Conservation (phyloP, 2,113 vertebrate species). For the Euleptes europaea region DNA sequence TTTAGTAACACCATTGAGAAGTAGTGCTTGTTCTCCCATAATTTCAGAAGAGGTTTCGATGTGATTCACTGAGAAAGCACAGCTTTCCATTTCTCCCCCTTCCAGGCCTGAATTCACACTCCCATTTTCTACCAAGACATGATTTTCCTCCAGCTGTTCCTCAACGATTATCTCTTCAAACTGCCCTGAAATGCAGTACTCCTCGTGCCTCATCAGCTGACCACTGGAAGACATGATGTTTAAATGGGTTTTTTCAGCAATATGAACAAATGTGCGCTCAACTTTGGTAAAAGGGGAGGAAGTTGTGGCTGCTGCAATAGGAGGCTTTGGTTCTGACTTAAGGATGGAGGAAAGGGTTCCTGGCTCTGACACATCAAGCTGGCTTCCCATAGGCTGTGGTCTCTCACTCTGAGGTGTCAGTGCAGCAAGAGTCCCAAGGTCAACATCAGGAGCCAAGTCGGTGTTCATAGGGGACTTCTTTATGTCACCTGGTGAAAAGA, state of each 20-base stretch:
- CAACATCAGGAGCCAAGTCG: constrained; percentile 80
- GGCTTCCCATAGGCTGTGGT: constrained; percentile 77
- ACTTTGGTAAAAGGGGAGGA: constrained; percentile 97
- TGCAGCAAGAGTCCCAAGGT: constrained; percentile 82
- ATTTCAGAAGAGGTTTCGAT: constrained; percentile 55
- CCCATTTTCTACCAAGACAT: constrained; percentile 56
- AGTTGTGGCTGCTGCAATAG: constrained; percentile 70
- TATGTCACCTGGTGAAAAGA: constrained; percentile 95
- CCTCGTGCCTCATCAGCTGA: constrained; percentile 75
- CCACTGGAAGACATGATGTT: constrained; percentile 92
- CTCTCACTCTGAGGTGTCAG: constrained; percentile 81
- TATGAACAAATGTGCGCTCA: constrained; percentile 94
- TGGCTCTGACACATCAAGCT: constrained; percentile 84
- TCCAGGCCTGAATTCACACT: constrained; percentile 52
- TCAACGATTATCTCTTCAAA: constrained; percentile 68
- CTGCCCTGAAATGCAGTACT: constrained; percentile 64
- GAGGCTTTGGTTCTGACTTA: constrained; percentile 85
- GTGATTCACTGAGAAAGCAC: constrained; percentile 38
- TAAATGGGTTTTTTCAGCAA: constrained; percentile 92
- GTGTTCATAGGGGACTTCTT: constrained; percentile 86
- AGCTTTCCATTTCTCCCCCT: constrained; percentile 66
- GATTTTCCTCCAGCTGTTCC: constrained; percentile 60
- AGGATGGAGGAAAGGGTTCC: constrained; percentile 87
- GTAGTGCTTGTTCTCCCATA: constrained; percentile 39
- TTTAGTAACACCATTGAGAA: constrained; percentile 50